A percentile compares a stretch with the other conserved stretches of the same genome.
Evolutionary conservation across 2,797 vertebrate genomes (phyloP).

Genomic region (Gallirallus australis): DNA sequence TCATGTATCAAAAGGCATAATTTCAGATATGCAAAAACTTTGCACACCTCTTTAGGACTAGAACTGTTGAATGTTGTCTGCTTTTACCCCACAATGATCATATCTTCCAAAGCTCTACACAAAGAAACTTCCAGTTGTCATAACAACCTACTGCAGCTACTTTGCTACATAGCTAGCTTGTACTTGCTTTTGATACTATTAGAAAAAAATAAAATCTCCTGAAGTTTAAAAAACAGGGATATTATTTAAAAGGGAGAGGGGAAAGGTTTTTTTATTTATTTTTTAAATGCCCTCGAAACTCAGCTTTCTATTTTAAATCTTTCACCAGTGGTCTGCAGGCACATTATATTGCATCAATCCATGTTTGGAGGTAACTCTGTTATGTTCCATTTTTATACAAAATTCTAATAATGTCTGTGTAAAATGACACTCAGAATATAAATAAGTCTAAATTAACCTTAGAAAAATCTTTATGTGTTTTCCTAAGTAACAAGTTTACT

Average conservation of each 20-base stretch:
- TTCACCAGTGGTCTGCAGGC: background rate
- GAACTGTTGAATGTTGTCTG: background rate
- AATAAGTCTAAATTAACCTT: conserved; percentile 17
- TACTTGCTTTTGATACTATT: conserved; percentile 31
- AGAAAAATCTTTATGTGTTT: background rate
- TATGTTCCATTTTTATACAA: background rate
- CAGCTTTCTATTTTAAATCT: background rate
- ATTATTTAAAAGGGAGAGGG: background rate
- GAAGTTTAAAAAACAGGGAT: background rate
- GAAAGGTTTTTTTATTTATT: background rate
- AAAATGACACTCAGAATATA: background rate
- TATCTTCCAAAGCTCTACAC: conserved; percentile 13
- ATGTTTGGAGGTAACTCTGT: background rate
- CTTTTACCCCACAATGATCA: background rate
- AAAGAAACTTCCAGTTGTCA: conserved; percentile 76
- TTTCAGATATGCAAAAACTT: background rate
- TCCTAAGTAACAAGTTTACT: background rate
- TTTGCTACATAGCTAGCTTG: background rate
- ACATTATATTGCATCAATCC: background rate
- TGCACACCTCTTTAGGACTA: background rate
- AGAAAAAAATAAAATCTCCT: conserved; percentile 8
- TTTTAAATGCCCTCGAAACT: background rate
- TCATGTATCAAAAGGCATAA: background rate
- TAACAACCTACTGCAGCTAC: conserved; percentile 68
- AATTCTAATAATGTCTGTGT: background rate